A percentile compares a stretch with the other conserved stretches of the same genome.
These are phyloP conservation scores for Lobophora halterata DNA, from an alignment of 2,888 invertebrate species.

Conservation along the genomic window DNA sequence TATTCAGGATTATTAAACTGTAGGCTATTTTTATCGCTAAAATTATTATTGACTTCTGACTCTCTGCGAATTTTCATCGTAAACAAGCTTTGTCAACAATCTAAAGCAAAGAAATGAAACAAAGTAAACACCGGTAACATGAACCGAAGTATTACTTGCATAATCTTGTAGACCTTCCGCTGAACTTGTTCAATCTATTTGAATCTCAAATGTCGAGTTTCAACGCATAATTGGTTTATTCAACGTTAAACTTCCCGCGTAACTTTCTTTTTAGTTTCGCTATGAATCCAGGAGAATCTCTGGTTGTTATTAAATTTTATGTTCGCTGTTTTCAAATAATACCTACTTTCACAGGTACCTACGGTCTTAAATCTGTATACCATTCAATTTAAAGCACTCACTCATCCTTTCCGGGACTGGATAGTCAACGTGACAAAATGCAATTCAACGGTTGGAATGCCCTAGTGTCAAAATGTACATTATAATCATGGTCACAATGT, in stretches of 20 bases:
- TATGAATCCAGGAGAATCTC: constrained; percentile 18
- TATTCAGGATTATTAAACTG: no score
- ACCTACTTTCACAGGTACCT: neutral
- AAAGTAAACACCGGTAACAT: constrained; percentile 10
- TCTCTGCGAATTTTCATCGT: no score
- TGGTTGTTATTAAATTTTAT: constrained; percentile 46
- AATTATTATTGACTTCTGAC: no score
- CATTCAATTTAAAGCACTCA: no score
- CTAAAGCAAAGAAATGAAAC: neutral
- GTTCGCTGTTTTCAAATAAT: constrained; percentile 39
- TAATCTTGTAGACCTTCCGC: constrained; percentile 17
- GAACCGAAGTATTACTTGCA: constrained; percentile 13
- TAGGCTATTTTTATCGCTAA: no score
- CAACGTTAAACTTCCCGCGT: constrained; percentile 22
- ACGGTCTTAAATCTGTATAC: no score
- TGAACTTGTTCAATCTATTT: constrained; percentile 18
- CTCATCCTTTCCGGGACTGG: no score
- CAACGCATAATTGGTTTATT: constrained; percentile 20
- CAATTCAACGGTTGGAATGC: no score
- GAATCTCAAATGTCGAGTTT: constrained; percentile 19
- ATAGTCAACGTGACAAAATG: no score
- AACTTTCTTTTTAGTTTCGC: constrained; percentile 23
- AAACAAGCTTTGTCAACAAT: no score
- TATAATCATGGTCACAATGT: no score
- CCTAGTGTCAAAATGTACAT: no score